Percentiles rank a stretch among this genome's conserved stretches.
phyloP scores from a whole-genome alignment of 2,113 vertebrate genomes.

The Solenodon paradoxus region DNA sequence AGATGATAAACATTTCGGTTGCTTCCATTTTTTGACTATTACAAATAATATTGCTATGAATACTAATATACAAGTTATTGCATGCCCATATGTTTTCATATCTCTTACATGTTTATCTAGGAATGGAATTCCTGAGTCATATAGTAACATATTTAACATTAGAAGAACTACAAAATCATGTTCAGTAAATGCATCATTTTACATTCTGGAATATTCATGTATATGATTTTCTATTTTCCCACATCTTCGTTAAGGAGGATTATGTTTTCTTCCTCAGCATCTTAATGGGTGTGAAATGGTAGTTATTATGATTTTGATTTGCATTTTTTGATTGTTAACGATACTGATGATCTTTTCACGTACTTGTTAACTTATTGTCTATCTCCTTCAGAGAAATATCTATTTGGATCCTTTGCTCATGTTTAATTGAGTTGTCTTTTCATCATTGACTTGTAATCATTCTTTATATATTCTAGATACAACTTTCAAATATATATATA shows the following conservation, averaged over 20 bases:
- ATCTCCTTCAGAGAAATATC: not conserved
- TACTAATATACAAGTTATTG: not conserved
- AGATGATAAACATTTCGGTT: not conserved
- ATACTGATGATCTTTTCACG: not conserved
- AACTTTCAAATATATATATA: not conserved
- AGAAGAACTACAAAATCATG: not conserved
- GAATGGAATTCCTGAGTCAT: not conserved
- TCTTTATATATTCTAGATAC: not conserved
- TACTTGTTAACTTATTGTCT: not conserved
- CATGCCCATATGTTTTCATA: not conserved
- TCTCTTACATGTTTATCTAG: not conserved
- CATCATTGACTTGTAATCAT: not conserved
- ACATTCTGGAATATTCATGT: not conserved
- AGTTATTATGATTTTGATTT: not conserved
- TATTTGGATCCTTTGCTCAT: not conserved
- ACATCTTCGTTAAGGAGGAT: too few relatives aligned
- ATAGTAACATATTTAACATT: not conserved
- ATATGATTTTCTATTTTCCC: not conserved
- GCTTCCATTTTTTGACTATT: not conserved
- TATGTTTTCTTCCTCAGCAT: too few relatives aligned
- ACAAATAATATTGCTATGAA: not conserved
- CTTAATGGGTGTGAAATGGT: not conserved
- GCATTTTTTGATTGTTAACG: not conserved
- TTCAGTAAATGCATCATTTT: not conserved
- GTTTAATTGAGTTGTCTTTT: not conserved